Base-by-base conservation (phyloP, 1,140 invertebrate genomes). In the Zaprionus ornatus region DNA sequence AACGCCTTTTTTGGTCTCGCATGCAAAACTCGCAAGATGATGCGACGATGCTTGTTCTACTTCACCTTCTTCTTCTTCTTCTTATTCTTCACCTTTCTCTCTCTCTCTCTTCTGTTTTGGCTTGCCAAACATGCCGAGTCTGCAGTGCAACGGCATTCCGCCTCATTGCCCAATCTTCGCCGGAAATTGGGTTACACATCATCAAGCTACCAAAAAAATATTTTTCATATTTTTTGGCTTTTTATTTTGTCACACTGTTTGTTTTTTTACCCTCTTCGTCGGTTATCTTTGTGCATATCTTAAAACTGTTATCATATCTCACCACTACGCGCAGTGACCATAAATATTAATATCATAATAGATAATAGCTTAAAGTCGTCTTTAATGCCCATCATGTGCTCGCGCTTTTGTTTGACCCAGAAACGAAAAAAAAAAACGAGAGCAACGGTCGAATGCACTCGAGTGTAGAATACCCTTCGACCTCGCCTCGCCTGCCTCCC, bases 181-280 rank as follows among this genome's bases (percentile, higher is more conserved):
- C 82, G 79, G 82, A 86, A 86, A 87, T 82, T 82, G 70, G 76
- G 82, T 76, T 73, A 86, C 71, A 62, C 64, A 29, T 57, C 64
- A 40, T 50, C 59, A 35, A 35, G 3, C 21, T 63, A 50, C 45
- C 40, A 55, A 21, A 54, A 42, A 52, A 19, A 48, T 72, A 55
- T 15, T 27, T 13, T 27, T 15, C 5, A 52, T 52, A 13, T 23
- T 29, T 54, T 55, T 55, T 17, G 52, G 25, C 19, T 32, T 32
- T 19, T 65, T 42, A 10, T 40, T 54, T 66, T 42, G 50, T 65
- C 72, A 27, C 40, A 4, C 12, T 40, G n/a, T 40, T 48, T 45
- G 52, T 21, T 35, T 42, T 57, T 75, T 15, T 40, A 15, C n/a
- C n/a, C n/a, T n/a, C 15, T 15, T 4, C 7, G 40, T 17, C n/a